Conservation (phyloP, 2,797 vertebrate species). For the Adrianichthys oophorus region DNA sequence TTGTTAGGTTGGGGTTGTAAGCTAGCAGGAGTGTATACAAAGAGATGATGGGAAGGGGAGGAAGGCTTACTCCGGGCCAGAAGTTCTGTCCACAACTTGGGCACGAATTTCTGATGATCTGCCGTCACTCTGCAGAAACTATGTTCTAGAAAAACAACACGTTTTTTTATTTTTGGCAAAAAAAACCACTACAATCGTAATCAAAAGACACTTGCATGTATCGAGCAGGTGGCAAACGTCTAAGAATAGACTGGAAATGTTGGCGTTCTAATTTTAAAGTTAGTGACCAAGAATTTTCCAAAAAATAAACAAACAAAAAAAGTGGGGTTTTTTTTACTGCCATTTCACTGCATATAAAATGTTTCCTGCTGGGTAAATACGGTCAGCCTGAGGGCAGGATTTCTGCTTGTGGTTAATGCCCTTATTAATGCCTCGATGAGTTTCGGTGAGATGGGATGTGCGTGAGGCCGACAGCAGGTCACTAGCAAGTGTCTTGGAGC, state of each 20-base stretch:
- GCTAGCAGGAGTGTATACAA: too few species aligned
- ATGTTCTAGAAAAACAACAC: too few species aligned
- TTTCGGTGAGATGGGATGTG: constrained; percentile 22
- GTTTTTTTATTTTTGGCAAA: too few species aligned
- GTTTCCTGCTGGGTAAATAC: constrained; percentile 7
- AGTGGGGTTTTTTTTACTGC: neutral
- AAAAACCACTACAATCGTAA: too few species aligned
- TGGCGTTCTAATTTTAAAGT: neutral
- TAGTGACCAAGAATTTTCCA: neutral
- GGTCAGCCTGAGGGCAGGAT: neutral
- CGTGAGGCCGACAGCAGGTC: constrained; percentile 36
- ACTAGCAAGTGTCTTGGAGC: neutral
- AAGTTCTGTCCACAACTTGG: too few species aligned
- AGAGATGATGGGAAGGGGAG: too few species aligned
- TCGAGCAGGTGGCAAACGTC: neutral
- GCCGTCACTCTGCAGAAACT: too few species aligned
- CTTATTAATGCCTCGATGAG: constrained; percentile 1
- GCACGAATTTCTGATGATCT: too few species aligned
- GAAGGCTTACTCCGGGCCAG: too few species aligned
- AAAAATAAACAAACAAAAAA: neutral
- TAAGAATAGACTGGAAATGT: neutral
- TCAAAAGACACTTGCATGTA: neutral
- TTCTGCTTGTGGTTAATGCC: neutral
- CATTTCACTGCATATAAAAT: neutral
- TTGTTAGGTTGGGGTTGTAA: too few species aligned